Evolutionary conservation across 2,797 vertebrate species (phyloP).

Genomic region (Hybognathus amarus): DNA sequence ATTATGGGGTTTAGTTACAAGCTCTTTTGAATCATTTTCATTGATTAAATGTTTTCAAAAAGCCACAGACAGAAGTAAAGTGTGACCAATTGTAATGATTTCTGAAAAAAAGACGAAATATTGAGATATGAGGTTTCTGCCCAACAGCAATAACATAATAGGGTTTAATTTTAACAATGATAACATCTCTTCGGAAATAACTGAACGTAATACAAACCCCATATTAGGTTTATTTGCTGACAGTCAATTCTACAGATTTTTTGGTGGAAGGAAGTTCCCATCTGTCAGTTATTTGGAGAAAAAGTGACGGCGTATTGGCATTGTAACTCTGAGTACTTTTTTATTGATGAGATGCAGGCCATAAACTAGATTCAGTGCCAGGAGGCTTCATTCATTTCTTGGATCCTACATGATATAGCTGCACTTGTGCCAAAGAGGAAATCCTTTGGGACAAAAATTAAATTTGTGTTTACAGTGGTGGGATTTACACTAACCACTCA

Average conservation of each 20-base stretch:
- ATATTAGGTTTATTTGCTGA: slow-evolving; percentile 15
- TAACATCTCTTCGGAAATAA: slow-evolving; percentile 16
- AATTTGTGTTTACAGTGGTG: slow-evolving; percentile 48
- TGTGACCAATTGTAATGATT: background rate
- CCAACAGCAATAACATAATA: background rate
- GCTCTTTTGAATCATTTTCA: background rate
- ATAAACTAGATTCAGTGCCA: slow-evolving; percentile 51
- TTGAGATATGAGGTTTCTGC: background rate
- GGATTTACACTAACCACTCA: slow-evolving; percentile 42
- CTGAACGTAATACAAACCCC: background rate
- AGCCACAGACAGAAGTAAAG: background rate
- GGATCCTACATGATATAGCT: slow-evolving; percentile 41
- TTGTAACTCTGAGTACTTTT: slow-evolving; percentile 24
- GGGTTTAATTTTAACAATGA: slow-evolving; percentile 27
- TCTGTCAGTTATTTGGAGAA: slow-evolving; percentile 37
- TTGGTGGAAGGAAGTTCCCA: background rate
- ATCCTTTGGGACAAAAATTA: slow-evolving; percentile 49
- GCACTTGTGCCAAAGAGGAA: slow-evolving; percentile 50
- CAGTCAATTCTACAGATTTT: background rate
- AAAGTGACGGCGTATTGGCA: slow-evolving; percentile 31
- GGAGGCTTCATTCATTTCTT: slow-evolving; percentile 46
- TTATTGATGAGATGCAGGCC: slow-evolving; percentile 32
- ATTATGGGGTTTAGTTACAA: background rate
- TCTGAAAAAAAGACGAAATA: background rate
- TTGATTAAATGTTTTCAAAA: background rate